Conservation (phyloP, 2,113 vertebrate species). For the Dinomys branickii region DNA sequence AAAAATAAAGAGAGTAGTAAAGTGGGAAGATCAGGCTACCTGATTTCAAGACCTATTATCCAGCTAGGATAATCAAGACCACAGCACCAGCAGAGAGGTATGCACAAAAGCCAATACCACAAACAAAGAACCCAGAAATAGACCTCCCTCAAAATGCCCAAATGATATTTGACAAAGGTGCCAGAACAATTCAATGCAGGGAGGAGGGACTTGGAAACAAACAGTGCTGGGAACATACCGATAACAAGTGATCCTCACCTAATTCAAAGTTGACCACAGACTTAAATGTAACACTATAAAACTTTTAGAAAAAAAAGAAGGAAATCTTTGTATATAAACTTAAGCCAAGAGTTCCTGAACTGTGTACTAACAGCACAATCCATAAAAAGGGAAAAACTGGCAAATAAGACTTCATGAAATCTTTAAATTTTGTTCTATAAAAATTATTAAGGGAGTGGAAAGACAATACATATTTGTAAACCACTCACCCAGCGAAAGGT, state of each 20-base stretch:
- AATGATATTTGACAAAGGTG: slow-evolving; percentile 47
- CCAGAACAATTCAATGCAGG: slow-evolving; percentile 8
- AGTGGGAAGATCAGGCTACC: neutral
- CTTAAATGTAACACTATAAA: slow-evolving; percentile 10
- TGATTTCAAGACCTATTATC: neutral
- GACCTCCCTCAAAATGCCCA: slow-evolving; percentile 33
- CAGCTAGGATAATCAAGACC: neutral
- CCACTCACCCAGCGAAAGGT: neutral
- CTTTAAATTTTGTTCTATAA: neutral
- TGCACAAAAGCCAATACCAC: neutral
- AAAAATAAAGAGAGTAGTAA: neutral
- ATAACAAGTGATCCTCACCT: neutral
- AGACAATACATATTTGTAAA: neutral
- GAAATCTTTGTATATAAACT: neutral
- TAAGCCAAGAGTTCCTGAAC: neutral
- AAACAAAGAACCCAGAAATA: slow-evolving; percentile 64
- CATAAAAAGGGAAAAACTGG: neutral
- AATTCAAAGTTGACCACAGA: slow-evolving; percentile 25
- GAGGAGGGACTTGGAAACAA: neutral
- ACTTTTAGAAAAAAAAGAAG: neutral
- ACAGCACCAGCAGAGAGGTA: neutral
- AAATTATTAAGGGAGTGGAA: neutral
- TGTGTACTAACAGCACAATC: neutral
- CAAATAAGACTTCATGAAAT: neutral
- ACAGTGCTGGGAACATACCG: neutral